A percentile compares a stretch with the other conserved stretches of the same genome.
Conservation (phyloP, 2,797 vertebrate genomes). For the Odontamblyopus rebecca region DNA sequence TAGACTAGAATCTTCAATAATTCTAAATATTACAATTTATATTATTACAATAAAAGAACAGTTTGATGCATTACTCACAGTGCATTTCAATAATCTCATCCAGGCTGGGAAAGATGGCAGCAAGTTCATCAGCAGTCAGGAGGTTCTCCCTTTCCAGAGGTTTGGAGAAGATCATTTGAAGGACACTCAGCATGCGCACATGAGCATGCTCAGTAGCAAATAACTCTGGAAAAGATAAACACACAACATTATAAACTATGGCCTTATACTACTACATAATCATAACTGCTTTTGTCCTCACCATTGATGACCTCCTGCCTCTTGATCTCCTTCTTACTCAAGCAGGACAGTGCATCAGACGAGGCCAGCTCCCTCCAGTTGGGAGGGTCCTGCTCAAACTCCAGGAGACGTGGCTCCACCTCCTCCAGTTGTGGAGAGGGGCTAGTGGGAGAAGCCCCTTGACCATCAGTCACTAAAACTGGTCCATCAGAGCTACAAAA, state of each 20-base stretch:
- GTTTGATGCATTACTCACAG: conserved; percentile 71
- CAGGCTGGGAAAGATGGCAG: conserved; percentile 86
- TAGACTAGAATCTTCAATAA: neutral
- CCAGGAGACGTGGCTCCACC: conserved; percentile 81
- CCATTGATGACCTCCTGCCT: conserved; percentile 93
- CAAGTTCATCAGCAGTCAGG: conserved; percentile 72
- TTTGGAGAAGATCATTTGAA: conserved; percentile 87
- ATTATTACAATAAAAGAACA: neutral
- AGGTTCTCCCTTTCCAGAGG: conserved; percentile 80
- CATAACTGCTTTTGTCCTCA: conserved; percentile 56
- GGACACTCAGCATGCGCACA: conserved; percentile 88
- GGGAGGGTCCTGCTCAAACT: conserved; percentile 85
- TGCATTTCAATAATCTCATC: conserved; percentile 91
- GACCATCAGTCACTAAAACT: conserved; percentile 50
- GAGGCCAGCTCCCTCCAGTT: conserved; percentile 85
- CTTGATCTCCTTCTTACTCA: conserved; percentile 87
- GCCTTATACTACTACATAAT: neutral
- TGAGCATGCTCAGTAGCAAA: conserved; percentile 91
- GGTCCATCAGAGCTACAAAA: conserved; percentile 58
- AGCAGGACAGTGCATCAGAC: conserved; percentile 72
- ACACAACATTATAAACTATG: neutral
- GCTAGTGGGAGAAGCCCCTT: conserved; percentile 60
- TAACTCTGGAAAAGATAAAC: conserved; percentile 74
- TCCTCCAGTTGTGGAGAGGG: conserved; percentile 80
- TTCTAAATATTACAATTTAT: neutral